Evolutionary conservation across 2,888 invertebrate genomes (phyloP), one percentile per base, ranked within the genome.

Genomic region (Orchestes rusci): DNA sequence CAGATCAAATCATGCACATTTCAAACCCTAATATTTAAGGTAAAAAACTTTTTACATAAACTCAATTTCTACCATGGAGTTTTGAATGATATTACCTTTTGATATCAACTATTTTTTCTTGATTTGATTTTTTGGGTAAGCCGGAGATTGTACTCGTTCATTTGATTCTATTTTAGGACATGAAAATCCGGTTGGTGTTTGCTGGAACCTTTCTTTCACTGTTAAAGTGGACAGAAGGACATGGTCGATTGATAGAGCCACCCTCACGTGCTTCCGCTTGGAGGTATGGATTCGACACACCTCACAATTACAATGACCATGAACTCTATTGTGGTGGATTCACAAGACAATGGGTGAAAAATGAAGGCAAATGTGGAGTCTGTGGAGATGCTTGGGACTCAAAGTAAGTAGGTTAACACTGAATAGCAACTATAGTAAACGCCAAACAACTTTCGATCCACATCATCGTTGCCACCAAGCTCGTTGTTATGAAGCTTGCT

Each of bases 251-350:
- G 45, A 80, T 88, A 45, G 90, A 91, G 62, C 91, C 91, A 0
- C 90, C 91, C 2, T 88, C 88, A 38, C 73, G 91, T 48, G 86
- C 88, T 4, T 84, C 87, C 1, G 89, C 89, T 59, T 91, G 90
- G 90, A 76, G 90, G 53, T 90, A 82, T 68, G 91, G 90, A 45
- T 92, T 91, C 67, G 77, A 82, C 63, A 88, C 90, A 2, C 88
- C 88, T 1, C 84, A 84, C 59, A 85, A 92, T 67, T 91, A 90
- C 70, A 89, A 91, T 65, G 91, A 92, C 68, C 84, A 90, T 64
- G 88, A 91, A 62, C 73, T 84, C 3, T 91, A 82, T 68, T 91
- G 91, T 64, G 91, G 91, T 1, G 91, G 91, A 7, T 88, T 83
- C 64, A 75, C 82, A n/a, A 72, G 85, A 38, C 90, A 90, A 61